A percentile compares a stretch with the other conserved stretches of the same genome.
phyloP scores from a whole-genome alignment of 2,888 invertebrate species.

The Ganaspis brasiliensis region DNA sequence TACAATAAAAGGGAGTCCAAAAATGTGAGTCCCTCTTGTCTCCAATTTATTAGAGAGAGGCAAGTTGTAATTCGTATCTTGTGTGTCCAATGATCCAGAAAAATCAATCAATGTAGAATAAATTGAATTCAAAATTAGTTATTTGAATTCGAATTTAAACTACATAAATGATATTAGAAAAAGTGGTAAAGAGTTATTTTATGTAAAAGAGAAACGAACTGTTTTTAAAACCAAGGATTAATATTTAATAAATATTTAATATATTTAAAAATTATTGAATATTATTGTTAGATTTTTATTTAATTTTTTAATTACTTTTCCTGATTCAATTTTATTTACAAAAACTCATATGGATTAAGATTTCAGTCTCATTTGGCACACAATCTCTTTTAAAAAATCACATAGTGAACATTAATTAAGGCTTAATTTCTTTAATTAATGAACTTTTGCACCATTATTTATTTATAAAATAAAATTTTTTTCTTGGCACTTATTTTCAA shows the following conservation, averaged over 20 bases:
- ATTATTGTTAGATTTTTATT: not conserved
- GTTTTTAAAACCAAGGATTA: not conserved
- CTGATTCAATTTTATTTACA: too few species aligned
- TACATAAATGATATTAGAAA: too few species aligned
- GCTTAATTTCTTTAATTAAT: slow-evolving; percentile 2
- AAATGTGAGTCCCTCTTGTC: not conserved
- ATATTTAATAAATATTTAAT: not conserved
- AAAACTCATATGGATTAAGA: not conserved
- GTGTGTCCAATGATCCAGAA: not conserved
- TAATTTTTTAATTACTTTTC: too few species aligned
- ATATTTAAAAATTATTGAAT: not conserved
- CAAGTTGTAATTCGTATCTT: not conserved
- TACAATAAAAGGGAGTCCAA: not conserved
- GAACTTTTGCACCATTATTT: not conserved
- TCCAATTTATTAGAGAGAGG: not conserved
- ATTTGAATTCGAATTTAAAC: too few species aligned
- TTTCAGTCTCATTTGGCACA: slow-evolving; percentile 5
- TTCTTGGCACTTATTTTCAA: slow-evolving; percentile 5
- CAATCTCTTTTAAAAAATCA: slow-evolving; percentile 10
- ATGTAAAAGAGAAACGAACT: too few species aligned
- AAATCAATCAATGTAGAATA: too few species aligned
- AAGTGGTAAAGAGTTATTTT: too few species aligned
- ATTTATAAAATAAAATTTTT: slow-evolving; percentile 3
- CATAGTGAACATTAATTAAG: slow-evolving; percentile 8
- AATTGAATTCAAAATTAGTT: too few species aligned